A percentile compares a stretch with the other conserved stretches of the same genome.
phyloP scores from a whole-genome alignment of 2,113 vertebrate genomes.

The Chloropsis hardwickii region DNA sequence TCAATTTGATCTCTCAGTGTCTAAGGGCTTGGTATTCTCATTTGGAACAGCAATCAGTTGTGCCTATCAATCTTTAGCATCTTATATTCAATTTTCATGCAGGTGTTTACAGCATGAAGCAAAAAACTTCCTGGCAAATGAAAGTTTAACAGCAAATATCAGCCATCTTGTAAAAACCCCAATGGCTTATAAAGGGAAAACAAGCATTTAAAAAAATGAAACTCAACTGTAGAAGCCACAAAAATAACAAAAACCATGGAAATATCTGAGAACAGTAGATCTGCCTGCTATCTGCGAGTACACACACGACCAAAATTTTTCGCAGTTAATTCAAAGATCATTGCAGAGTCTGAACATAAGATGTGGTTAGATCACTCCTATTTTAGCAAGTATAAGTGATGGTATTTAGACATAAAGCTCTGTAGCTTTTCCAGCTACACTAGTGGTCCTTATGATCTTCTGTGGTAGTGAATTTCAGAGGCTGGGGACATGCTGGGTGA shows the following conservation, averaged over 20 bases:
- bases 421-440: not conserved
- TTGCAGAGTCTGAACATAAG: not conserved
- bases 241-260: not conserved
- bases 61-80: slow-evolving; percentile 35
- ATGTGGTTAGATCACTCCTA: not conserved
- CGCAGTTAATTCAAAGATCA: not conserved
- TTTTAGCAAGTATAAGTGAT: not conserved
- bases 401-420: not conserved
- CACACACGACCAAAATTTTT: not conserved
- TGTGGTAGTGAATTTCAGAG: slow-evolving; percentile 8
- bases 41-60: slow-evolving; percentile 27
- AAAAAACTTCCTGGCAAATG: not conserved
- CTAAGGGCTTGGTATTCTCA: slow-evolving; percentile 20
- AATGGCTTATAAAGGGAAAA: not conserved
- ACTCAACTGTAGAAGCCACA: not conserved
- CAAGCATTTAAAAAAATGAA: not conserved
- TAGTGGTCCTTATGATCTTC: not conserved
- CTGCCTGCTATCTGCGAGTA: not conserved
- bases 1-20: slow-evolving; percentile 44
- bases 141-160: not conserved
- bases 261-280: not conserved
- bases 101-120: not conserved
- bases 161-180: not conserved
- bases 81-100: slow-evolving; percentile 23
- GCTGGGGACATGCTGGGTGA: not conserved